Conservation (phyloP, 2,888 invertebrate genomes). For the Stenoptilia bipunctidactyla region DNA sequence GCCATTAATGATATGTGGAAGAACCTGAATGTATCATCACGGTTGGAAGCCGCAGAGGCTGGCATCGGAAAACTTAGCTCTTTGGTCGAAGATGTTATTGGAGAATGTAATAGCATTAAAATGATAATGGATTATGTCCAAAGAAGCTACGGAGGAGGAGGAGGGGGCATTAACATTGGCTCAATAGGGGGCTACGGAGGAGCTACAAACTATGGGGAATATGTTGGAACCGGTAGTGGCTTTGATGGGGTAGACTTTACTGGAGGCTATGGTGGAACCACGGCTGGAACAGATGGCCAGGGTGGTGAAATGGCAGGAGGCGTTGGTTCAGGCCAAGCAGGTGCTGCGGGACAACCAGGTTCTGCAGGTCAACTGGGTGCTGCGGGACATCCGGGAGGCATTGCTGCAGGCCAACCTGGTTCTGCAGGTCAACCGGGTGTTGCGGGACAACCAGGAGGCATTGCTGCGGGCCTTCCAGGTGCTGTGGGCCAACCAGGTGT, state of each 20-base stretch:
- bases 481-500: background rate
- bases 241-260: background rate
- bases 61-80: constrained; percentile 73
- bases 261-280: background rate
- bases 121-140: too few relatives aligned
- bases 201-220: background rate
- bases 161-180: background rate
- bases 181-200: background rate
- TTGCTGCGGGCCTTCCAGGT: background rate
- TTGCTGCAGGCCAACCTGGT: constrained; percentile 1
- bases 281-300: background rate
- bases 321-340: background rate
- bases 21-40: constrained; percentile 72
- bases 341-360: background rate
- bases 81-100: constrained; percentile 70
- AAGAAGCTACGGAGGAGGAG: background rate
- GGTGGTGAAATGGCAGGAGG: background rate
- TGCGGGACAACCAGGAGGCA: background rate
- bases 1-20: constrained; percentile 76
- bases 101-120: constrained; percentile 16
- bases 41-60: constrained; percentile 74
- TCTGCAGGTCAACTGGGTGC: background rate
- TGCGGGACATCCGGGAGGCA: background rate
- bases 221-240: background rate
- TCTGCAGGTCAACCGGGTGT: background rate